Percentiles rank a stretch among this genome's conserved stretches.
Evolutionary conservation across 2,797 vertebrate species (phyloP).

Genomic region (Acomys russatus): DNA sequence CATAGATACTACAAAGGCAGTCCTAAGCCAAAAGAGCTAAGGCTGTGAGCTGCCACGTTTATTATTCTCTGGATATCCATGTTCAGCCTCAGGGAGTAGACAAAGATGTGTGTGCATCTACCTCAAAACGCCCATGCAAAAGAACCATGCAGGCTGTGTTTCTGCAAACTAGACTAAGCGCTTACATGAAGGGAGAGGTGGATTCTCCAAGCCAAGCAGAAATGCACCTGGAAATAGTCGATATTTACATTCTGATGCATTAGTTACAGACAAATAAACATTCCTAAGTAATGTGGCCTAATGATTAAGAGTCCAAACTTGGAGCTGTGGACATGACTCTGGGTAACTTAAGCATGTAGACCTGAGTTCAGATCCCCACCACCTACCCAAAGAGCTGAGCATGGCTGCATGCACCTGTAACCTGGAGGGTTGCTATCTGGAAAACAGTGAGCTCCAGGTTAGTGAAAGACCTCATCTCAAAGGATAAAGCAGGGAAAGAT

Average conservation of each 20-base stretch:
- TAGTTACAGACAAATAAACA: not conserved
- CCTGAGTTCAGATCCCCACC: not conserved
- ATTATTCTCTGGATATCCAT: not conserved
- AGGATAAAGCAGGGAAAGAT: not conserved
- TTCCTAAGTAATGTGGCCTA: not conserved
- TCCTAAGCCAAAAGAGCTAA: not conserved
- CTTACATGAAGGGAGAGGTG: not conserved
- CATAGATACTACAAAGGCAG: slow-evolving; percentile 33
- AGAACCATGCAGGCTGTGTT: not conserved
- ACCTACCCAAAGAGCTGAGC: not conserved
- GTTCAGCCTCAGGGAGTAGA: not conserved
- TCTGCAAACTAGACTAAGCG: not conserved
- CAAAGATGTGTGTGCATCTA: not conserved
- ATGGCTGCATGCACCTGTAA: not conserved
- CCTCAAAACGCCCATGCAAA: too few species aligned
- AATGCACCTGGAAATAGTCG: not conserved
- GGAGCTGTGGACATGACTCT: not conserved
- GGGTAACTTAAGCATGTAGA: not conserved
- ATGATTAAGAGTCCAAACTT: not conserved
- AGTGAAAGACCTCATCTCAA: not conserved
- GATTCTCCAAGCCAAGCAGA: not conserved
- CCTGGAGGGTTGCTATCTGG: not conserved
- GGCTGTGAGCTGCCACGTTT: not conserved
- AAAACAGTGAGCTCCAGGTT: not conserved
- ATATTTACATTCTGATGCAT: not conserved